Percentiles rank a stretch among this genome's conserved stretches.
phyloP scores from a whole-genome alignment of 2,113 vertebrate genomes.

The Datnioides undecimradiatus region DNA sequence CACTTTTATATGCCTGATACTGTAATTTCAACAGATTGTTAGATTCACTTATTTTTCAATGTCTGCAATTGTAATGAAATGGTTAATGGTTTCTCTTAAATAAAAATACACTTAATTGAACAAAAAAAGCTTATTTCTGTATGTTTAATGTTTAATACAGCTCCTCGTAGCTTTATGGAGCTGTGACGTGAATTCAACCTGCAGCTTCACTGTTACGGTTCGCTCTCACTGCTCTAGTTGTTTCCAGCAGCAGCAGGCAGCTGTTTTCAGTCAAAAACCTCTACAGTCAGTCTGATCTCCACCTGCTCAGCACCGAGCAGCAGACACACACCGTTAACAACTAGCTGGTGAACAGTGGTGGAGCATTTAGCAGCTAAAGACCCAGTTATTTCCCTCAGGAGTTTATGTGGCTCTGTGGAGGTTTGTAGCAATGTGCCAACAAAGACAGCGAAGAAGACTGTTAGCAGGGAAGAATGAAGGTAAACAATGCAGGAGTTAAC shows the following conservation, averaged over 20 bases:
- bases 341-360: not conserved
- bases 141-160: not conserved
- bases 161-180: not conserved
- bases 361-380: not conserved
- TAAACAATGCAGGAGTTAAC: no score
- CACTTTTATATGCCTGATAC: not conserved
- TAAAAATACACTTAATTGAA: slow-evolving; percentile 27
- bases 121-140: not conserved
- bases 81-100: not conserved
- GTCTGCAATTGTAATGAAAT: not conserved
- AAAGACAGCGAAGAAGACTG: not conserved
- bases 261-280: not conserved
- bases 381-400: not conserved
- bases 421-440: not conserved
- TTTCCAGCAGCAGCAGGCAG: not conserved
- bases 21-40: not conserved
- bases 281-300: not conserved
- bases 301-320: not conserved
- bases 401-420: not conserved
- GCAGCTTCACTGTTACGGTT: not conserved
- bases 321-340: not conserved
- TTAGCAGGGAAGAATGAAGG: not conserved
- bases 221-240: not conserved
- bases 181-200: not conserved
- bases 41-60: slow-evolving; percentile 2